Percentiles rank a stretch among this genome's conserved stretches.
These are phyloP conservation scores for Trialeurodes vaporariorum DNA, from an alignment of 1,140 invertebrate genomes.

Conservation along the genomic window DNA sequence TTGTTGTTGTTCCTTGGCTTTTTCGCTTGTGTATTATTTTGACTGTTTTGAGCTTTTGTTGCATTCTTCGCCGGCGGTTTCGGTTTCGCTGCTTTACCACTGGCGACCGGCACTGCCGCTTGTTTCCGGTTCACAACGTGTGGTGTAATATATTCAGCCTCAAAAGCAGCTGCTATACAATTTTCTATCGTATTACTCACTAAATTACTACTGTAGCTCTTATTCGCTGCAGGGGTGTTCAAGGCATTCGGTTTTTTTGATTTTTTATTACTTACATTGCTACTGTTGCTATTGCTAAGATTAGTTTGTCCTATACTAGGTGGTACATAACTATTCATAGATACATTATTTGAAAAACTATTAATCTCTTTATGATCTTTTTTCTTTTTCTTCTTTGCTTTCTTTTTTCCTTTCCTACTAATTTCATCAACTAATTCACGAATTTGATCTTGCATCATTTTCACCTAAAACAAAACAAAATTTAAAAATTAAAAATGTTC, in stretches of 20 bases:
- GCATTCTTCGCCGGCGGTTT: constrained; percentile 10
- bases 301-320: not conserved
- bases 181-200: not conserved
- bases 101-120: not conserved
- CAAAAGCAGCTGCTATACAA: not conserved
- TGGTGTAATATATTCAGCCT: not conserved
- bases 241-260: not conserved
- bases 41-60: constrained; percentile 47
- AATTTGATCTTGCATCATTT: constrained; percentile 87
- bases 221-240: not conserved
- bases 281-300: not conserved
- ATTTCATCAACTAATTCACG: constrained; percentile 69
- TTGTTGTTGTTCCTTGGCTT: not conserved
- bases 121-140: not conserved
- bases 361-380: not conserved
- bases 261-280: not conserved
- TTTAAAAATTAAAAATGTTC: no score
- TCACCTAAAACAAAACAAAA: constrained; percentile 45
- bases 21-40: constrained; percentile 4
- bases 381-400: constrained; percentile 52
- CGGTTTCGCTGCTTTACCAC: not conserved
- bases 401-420: constrained; percentile 62
- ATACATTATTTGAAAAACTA: constrained; percentile 1
- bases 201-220: not conserved
- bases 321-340: not conserved